phyloP scores from a whole-genome alignment of 2,113 vertebrate species.

The Cyphomyrus plagiostoma region DNA sequence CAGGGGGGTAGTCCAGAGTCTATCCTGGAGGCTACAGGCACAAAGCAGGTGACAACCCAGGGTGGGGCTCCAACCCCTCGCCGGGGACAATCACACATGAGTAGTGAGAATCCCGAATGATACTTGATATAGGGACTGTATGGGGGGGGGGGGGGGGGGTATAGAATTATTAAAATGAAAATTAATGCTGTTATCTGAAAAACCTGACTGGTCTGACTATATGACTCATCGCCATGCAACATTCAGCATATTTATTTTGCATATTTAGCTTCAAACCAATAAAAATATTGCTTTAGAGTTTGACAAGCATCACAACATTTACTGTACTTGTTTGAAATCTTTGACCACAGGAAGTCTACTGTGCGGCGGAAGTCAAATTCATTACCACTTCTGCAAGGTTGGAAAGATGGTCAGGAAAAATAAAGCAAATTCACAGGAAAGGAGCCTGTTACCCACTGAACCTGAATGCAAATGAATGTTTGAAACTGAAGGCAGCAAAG shows the following conservation, averaged over 20 bases:
- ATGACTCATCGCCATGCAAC: not conserved
- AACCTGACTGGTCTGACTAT: not conserved
- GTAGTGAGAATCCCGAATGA: not conserved
- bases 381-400: not conserved
- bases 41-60: not conserved
- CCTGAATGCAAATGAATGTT: slow-evolving; percentile 21
- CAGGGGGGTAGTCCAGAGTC: too few relatives aligned
- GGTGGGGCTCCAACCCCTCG: not conserved
- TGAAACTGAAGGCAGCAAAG: slow-evolving; percentile 33
- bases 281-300: not conserved
- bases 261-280: not conserved
- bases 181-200: not conserved
- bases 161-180: not conserved
- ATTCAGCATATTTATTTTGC: not conserved
- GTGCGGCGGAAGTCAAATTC: not conserved
- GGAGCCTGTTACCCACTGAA: not conserved
- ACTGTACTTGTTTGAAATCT: not conserved
- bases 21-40: not conserved
- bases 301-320: not conserved
- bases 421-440: not conserved
- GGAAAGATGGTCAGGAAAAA: not conserved
- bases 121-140: not conserved
- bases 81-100: not conserved
- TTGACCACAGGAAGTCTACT: not conserved
- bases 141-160: too few relatives aligned